These are phyloP conservation scores for Watsonalla binaria DNA, from an alignment of 2,888 invertebrate genomes.

Conservation along the genomic window DNA sequence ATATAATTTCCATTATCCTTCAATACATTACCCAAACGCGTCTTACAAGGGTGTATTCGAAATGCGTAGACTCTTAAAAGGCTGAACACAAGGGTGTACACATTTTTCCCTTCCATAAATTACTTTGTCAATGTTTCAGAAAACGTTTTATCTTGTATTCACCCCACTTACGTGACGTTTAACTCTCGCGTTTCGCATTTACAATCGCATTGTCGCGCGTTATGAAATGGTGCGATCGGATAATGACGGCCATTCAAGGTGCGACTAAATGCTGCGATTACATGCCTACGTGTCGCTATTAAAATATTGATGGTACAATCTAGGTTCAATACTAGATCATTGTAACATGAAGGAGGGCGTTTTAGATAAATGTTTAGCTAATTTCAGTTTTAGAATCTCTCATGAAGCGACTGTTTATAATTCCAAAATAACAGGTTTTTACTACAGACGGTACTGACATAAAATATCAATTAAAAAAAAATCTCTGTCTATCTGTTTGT, in stretches of 20 bases:
- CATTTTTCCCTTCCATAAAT: neutral
- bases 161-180: constrained; percentile 18
- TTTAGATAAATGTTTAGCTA: no score
- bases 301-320: neutral
- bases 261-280: constrained; percentile 1
- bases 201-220: constrained; percentile 22
- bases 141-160: constrained; percentile 26
- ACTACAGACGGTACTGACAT: no score
- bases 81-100: neutral
- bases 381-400: no score
- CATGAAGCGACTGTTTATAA: no score
- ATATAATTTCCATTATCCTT: no score
- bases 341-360: neutral
- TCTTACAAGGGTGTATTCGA: neutral
- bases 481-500: no score
- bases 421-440: no score
- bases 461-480: no score
- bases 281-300: neutral
- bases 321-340: neutral
- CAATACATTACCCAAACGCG: neutral
- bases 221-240: constrained; percentile 18
- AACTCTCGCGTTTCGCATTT: constrained; percentile 19
- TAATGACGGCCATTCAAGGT: constrained; percentile 11
- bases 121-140: constrained; percentile 16
- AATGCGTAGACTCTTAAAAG: neutral